These are phyloP conservation scores for Anisognathus igniventris DNA, from an alignment of 2,797 vertebrate genomes.

Conservation along the genomic window DNA sequence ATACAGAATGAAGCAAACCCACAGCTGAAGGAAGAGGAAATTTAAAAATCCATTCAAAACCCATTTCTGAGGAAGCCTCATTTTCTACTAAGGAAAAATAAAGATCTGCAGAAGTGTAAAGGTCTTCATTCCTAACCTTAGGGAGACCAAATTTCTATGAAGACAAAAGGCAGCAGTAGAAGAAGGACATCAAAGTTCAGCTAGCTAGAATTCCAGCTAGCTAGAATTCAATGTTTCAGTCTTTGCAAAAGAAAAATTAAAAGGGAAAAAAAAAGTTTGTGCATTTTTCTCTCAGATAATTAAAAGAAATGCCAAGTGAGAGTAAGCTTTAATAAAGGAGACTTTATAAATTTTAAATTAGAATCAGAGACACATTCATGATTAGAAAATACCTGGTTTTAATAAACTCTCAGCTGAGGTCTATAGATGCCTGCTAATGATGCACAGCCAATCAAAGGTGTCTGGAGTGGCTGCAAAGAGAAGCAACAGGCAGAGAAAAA, in stretches of 20 bases:
- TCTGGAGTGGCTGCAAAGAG: background rate
- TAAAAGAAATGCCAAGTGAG: background rate
- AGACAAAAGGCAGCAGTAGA: background rate
- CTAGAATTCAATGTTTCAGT: background rate
- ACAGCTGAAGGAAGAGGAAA: background rate
- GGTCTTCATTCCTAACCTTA: background rate
- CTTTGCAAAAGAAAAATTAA: background rate
- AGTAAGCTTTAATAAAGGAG: background rate
- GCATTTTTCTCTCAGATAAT: background rate
- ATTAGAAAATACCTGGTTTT: background rate
- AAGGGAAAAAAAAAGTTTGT: background rate
- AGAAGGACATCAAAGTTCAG: background rate
- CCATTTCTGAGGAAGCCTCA: background rate
- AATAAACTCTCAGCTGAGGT: background rate
- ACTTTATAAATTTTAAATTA: background rate
- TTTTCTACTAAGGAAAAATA: background rate
- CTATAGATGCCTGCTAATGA: background rate
- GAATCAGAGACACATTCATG: background rate
- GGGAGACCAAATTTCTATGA: background rate
- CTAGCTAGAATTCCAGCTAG: background rate
- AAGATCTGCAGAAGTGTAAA: background rate
- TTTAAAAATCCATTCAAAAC: background rate
- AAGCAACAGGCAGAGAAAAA: background rate
- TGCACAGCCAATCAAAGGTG: background rate
- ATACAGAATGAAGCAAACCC: background rate